phyloP scores from a whole-genome alignment of 2,797 vertebrate species.

The Propithecus deckenii region DNA sequence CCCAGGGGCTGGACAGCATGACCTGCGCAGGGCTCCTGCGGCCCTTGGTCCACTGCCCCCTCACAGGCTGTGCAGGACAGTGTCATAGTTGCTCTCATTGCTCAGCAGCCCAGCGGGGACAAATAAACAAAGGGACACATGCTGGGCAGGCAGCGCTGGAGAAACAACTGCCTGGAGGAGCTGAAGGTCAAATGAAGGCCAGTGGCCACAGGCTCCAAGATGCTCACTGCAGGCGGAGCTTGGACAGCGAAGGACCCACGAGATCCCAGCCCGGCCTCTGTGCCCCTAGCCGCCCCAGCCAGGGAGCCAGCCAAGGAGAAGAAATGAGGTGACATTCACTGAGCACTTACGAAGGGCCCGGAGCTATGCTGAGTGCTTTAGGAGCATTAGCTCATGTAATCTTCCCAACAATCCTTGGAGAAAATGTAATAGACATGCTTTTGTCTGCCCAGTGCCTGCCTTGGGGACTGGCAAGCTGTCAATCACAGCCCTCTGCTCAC shows the following conservation, averaged over 20 bases:
- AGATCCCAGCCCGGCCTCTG: neutral
- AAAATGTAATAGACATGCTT: neutral
- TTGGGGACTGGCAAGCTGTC: neutral
- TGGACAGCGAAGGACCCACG: neutral
- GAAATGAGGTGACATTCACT: neutral
- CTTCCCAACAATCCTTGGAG: neutral
- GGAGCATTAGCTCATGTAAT: neutral
- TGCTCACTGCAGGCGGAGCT: neutral
- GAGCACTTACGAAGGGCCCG: neutral
- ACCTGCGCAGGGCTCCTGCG: neutral
- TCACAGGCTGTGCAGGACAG: neutral
- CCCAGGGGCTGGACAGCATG: fast-evolving
- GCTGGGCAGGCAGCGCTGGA: neutral
- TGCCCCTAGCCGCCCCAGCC: neutral
- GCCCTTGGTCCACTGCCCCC: neutral
- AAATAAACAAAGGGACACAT: neutral
- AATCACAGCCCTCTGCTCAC: neutral
- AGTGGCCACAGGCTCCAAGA: neutral
- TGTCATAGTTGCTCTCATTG: neutral
- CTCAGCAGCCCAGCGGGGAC: neutral
- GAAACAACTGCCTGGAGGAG: neutral
- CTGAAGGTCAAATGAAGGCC: neutral
- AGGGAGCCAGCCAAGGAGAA: neutral
- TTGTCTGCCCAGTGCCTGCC: neutral
- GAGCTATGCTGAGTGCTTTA: neutral